Evolutionary conservation across 2,113 vertebrate species (phyloP), one percentile per base, ranked within the genome.

Genomic region (Pipra filicauda): DNA sequence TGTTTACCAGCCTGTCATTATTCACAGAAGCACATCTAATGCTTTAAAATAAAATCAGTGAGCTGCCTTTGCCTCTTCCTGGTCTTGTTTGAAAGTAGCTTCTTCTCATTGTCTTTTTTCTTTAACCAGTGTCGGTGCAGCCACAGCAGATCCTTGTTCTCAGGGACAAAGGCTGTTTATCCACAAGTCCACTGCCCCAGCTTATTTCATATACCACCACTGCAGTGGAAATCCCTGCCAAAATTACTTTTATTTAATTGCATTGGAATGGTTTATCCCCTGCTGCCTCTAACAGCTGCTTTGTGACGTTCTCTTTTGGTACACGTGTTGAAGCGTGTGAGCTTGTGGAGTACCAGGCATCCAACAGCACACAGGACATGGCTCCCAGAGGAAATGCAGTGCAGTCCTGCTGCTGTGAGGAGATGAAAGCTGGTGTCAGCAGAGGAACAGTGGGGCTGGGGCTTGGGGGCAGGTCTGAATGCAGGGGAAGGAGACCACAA

Each of bases 161-260:
- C 43, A 8, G 54, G 18, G 88, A 37, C 19, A 28, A n/a, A 73
- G 72, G 71, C 78, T 35, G 15, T 80, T 77, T 73, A 43, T 72
- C n/a, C 81, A 43, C n/a, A 31, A 73, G 5, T 30, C 30, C 22
- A 24, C 54, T 43, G 67, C 44, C 58, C 20, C 41, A 37, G 46
- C 33, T 77, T 43, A 11, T 20, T 66, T 43, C 27, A 5, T 22
- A 7, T 20, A 55, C 43, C 9, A 3, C 61, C 80, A 49, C 58
- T 58, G 64, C 59, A 23, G 80, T 58, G 61, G 52, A 71, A 75
- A 91, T 41, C 51, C 23, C 21, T 58, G 70, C 58, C 43, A 61
- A 59, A 89, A 70, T 24, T 33, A 31, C 71, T 89, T 85, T 88
- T 77, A 49, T 83, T 82, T 72, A 11, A 66, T 83, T 95, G 77